phyloP scores from a whole-genome alignment of 2,888 invertebrate genomes.

The Andrena minutula region DNA sequence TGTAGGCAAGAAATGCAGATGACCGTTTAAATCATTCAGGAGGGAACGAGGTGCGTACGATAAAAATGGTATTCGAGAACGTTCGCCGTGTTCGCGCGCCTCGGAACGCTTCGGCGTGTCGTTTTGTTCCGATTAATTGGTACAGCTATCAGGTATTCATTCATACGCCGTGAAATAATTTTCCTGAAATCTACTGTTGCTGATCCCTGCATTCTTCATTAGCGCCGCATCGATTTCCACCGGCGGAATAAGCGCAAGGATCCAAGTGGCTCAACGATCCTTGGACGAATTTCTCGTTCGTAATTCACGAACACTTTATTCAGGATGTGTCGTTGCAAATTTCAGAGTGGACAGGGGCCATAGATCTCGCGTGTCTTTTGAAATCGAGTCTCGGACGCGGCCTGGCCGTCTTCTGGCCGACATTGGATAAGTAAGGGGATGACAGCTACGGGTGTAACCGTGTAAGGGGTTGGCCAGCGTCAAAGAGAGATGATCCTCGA shows the following conservation, averaged over 20 bases:
- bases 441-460: conserved; percentile 76
- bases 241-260: not conserved
- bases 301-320: conserved; percentile 26
- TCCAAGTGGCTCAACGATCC: not conserved
- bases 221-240: not conserved
- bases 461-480: conserved; percentile 77
- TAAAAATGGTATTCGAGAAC: conserved; percentile 19
- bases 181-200: not conserved
- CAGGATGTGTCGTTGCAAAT: conserved; percentile 39
- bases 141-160: no score
- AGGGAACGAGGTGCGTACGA: conserved; percentile 22
- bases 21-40: conserved; percentile 41
- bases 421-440: conserved; percentile 80
- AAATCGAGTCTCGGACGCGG: conserved; percentile 67
- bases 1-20: conserved; percentile 19
- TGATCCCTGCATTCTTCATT: not conserved
- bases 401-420: conserved; percentile 64
- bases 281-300: not conserved
- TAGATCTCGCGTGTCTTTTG: conserved; percentile 70
- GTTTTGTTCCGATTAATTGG: not conserved
- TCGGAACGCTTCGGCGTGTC: not conserved
- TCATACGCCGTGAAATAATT: not conserved
- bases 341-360: conserved; percentile 36
- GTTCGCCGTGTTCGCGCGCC: not conserved
- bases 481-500: conserved; percentile 82